These are phyloP conservation scores for Tupaia chinensis DNA, from an alignment of 2,113 vertebrate species.

Conservation along the genomic window DNA sequence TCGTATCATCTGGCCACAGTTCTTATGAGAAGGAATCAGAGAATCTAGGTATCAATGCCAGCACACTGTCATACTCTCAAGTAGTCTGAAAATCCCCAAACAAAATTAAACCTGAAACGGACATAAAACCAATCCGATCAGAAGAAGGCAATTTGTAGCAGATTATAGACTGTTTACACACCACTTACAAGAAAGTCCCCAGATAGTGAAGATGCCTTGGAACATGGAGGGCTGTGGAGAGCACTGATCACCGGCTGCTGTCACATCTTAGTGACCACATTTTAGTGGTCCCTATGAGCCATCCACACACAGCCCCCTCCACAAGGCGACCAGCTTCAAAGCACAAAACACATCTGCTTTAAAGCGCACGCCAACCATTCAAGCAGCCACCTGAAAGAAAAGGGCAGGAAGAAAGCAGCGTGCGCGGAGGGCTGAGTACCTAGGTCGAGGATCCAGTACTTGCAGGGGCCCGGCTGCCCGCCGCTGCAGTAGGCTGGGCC, in stretches of 20 bases:
- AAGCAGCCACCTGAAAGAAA: background rate
- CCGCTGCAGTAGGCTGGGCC: conserved; percentile 86
- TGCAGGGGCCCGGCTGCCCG: conserved; percentile 92
- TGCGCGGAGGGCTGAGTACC: conserved; percentile 86
- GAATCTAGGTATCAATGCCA: background rate
- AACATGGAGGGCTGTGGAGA: background rate
- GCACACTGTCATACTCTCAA: background rate
- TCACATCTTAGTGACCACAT: no score
- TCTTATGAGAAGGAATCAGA: background rate
- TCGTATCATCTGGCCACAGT: background rate
- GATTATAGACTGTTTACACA: background rate
- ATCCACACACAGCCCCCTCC: background rate
- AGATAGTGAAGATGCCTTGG: background rate
- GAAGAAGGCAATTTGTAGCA: background rate
- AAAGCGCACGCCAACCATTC: rapidly evolving
- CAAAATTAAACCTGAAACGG: conserved; percentile 28
- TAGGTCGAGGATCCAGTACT: conserved; percentile 98
- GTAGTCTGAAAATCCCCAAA: background rate
- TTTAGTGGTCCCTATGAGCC: background rate
- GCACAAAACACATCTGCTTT: background rate
- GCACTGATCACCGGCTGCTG: no score
- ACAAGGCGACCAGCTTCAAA: background rate
- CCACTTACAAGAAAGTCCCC: background rate
- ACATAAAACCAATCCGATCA: background rate
- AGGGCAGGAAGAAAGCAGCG: background rate